Conservation (phyloP, 1,140 invertebrate species). For the Hycleus cichorii region DNA sequence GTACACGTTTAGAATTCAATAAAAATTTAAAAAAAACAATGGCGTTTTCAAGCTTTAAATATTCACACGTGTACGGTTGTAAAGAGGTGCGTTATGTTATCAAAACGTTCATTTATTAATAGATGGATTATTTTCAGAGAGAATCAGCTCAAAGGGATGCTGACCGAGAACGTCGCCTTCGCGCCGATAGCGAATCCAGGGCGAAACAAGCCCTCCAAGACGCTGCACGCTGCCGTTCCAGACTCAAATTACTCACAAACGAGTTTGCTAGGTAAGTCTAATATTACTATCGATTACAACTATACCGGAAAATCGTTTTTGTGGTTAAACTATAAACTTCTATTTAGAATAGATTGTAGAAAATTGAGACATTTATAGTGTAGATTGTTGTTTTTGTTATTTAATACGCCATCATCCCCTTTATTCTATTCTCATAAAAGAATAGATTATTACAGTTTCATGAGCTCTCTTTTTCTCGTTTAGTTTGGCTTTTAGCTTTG, state of each 20-base stretch:
- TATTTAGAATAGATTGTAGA: too few relatives aligned
- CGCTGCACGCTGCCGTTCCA: conserved; percentile 47
- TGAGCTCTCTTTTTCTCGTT: not conserved
- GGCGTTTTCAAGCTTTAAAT: conserved; percentile 6
- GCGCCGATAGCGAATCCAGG: conserved; percentile 49
- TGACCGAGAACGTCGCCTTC: conserved; percentile 50
- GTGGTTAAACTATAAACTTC: too few relatives aligned
- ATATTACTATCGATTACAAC: not conserved
- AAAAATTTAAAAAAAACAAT: not conserved
- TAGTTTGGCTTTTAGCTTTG: not conserved
- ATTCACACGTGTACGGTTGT: not conserved
- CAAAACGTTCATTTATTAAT: too few relatives aligned
- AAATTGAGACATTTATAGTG: too few relatives aligned
- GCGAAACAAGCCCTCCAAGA: conserved; percentile 48
- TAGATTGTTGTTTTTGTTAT: too few relatives aligned
- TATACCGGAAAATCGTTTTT: too few relatives aligned
- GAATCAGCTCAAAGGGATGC: conserved; percentile 54
- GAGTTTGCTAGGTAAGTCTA: conserved; percentile 49
- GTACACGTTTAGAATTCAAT: too few relatives aligned
- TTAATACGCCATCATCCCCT: too few relatives aligned
- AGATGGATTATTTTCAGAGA: conserved; percentile 42
- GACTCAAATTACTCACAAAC: conserved; percentile 49
- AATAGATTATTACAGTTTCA: too few relatives aligned
- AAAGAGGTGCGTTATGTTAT: too few relatives aligned
- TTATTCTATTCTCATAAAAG: too few relatives aligned